Evolutionary conservation across 1,140 invertebrate genomes (phyloP).

Genomic region (Nylanderia fulva): DNA sequence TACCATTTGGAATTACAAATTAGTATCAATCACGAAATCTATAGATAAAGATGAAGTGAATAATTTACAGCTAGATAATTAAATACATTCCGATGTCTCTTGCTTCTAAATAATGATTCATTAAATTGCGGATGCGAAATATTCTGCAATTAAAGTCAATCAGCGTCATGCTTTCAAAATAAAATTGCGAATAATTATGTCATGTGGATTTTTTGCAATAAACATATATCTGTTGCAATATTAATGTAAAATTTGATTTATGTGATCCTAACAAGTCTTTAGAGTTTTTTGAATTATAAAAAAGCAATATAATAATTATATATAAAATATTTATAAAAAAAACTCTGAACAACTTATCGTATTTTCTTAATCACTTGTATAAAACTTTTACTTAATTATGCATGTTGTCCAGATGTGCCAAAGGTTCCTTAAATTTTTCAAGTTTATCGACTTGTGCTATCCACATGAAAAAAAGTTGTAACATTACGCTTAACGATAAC

Average conservation of each 20-base stretch:
- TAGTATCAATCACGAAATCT: conserved; percentile 65
- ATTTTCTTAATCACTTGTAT: not conserved
- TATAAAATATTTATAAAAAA: not conserved
- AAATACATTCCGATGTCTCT: not conserved
- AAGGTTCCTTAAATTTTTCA: not conserved
- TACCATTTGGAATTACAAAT: conserved; percentile 60
- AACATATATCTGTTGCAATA: not conserved
- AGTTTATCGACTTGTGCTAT: not conserved
- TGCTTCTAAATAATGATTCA: conserved; percentile 30
- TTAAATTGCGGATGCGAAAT: conserved; percentile 29
- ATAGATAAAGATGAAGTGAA: conserved; percentile 58
- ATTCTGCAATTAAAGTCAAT: conserved; percentile 20
- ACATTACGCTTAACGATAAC: conserved; percentile 63
- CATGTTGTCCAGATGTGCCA: too few species aligned
- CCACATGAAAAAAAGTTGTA: not conserved
- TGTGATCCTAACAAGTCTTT: not conserved
- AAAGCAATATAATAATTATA: not conserved
- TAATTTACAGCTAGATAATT: conserved; percentile 43
- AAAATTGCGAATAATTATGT: not conserved
- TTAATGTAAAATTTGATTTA: not conserved
- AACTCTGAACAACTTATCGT: not conserved
- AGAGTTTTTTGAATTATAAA: not conserved
- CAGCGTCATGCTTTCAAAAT: not conserved
- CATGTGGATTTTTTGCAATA: not conserved
- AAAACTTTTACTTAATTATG: conserved; percentile 14